Conservation (phyloP, 2,113 vertebrate species). For the Rana temporaria region DNA sequence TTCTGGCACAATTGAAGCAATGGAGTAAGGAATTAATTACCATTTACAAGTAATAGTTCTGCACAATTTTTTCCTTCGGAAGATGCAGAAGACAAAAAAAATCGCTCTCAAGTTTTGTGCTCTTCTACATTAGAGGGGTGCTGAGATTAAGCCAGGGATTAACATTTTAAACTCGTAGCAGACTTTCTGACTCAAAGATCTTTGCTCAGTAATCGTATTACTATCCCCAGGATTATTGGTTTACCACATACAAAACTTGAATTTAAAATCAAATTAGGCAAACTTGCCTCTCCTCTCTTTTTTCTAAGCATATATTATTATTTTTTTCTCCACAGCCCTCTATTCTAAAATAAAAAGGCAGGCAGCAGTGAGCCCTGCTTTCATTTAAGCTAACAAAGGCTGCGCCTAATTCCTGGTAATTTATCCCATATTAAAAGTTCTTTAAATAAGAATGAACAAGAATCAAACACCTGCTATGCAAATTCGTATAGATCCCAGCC, state of each 20-base stretch:
- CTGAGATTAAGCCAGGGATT: conserved; percentile 85
- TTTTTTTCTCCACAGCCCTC: conserved; percentile 45
- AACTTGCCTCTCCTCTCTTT: conserved; percentile 60
- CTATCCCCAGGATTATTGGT: conserved; percentile 74
- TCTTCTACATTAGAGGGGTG: conserved; percentile 72
- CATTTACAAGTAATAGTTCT: conserved; percentile 69
- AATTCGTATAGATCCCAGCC: conserved; percentile 76
- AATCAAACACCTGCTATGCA: conserved; percentile 86
- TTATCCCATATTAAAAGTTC: conserved; percentile 84
- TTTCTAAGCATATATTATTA: conserved; percentile 51
- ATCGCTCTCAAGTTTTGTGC: conserved; percentile 62
- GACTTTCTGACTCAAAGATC: conserved; percentile 84
- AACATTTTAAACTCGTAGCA: conserved; percentile 86
- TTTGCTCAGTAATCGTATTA: conserved; percentile 78
- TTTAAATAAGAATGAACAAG: conserved; percentile 78
- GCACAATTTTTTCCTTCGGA: conserved; percentile 60
- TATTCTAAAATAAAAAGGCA: conserved; percentile 33
- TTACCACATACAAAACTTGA: conserved; percentile 70
- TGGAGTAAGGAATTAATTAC: conserved; percentile 70
- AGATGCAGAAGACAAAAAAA: conserved; percentile 65
- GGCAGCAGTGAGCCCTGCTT: conserved; percentile 59
- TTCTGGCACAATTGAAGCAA: conserved; percentile 64
- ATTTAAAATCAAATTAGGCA: conserved; percentile 70
- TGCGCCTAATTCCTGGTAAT: conserved; percentile 79
- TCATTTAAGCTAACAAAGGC: conserved; percentile 68